Percentiles rank a stretch among this genome's conserved stretches.
Conservation (phyloP, 2,113 vertebrate species). For the Microcebus tavaratra region DNA sequence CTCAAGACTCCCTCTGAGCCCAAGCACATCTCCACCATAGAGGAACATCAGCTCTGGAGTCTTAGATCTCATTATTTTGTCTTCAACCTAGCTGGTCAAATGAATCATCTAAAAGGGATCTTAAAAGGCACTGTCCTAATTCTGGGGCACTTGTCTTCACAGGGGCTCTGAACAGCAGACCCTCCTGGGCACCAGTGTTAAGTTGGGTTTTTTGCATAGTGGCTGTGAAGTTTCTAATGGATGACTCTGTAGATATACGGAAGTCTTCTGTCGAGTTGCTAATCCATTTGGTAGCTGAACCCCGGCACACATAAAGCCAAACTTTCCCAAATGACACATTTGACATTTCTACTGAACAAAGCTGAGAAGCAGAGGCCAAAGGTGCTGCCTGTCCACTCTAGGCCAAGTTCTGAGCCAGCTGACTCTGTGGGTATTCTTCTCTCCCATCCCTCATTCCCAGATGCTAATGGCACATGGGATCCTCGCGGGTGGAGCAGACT, state of each 20-base stretch:
- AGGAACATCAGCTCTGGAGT: background rate
- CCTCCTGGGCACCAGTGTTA: background rate
- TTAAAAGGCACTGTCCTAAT: background rate
- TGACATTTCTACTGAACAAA: background rate
- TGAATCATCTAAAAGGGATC: background rate
- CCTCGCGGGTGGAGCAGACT: background rate
- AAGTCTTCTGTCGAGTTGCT: background rate
- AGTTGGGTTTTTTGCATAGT: background rate
- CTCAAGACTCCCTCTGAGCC: background rate
- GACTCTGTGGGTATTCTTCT: background rate
- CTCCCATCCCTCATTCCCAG: background rate
- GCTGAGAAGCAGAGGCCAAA: slow-evolving; percentile 9
- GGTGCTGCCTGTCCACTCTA: background rate
- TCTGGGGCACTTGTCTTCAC: background rate
- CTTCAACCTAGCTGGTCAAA: background rate
- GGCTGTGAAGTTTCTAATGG: slow-evolving; percentile 5
- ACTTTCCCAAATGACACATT: background rate
- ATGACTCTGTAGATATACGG: background rate
- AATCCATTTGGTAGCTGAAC: slow-evolving; percentile 3
- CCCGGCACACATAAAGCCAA: background rate
- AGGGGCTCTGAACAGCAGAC: background rate
- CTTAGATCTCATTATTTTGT: background rate
- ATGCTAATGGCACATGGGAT: too few relatives aligned
- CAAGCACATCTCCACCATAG: background rate
- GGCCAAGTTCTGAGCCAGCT: background rate